phyloP scores from a whole-genome alignment of 2,113 vertebrate genomes.

The Nannobrachium achirus region DNA sequence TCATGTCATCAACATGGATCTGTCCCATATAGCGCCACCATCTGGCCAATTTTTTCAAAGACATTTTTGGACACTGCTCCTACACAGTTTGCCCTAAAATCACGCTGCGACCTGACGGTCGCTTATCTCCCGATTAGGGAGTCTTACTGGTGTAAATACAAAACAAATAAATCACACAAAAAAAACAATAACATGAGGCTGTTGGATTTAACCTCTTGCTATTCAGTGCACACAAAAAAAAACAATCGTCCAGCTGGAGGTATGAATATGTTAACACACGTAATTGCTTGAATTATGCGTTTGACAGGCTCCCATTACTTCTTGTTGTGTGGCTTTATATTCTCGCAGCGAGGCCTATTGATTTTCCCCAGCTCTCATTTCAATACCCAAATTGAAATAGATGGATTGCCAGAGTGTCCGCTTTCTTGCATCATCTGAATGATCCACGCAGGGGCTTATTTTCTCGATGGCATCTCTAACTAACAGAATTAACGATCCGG shows the following conservation, averaged over 20 bases:
- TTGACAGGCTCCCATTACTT: constrained; percentile 32
- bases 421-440: constrained; percentile 18
- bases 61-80: no score
- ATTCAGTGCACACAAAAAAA: background rate
- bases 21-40: no score
- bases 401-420: constrained; percentile 13
- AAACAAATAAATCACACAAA: background rate
- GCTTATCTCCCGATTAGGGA: no score
- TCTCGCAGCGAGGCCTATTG: constrained; percentile 6
- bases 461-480: background rate
- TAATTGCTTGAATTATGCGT: constrained; percentile 32
- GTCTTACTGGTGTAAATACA: background rate
- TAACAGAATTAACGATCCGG: constrained; percentile 9
- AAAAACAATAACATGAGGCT: no score
- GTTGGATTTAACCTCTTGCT: background rate
- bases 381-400: constrained; percentile 24
- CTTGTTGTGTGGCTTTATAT: constrained; percentile 28
- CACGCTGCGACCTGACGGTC: no score
- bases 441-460: background rate
- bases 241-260: background rate
- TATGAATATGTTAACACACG: constrained; percentile 27
- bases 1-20: no score
- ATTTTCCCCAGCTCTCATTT: constrained; percentile 33
- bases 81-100: no score
- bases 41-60: no score